Conservation (phyloP, 2,113 vertebrate species). For the Callorhinus ursinus region DNA sequence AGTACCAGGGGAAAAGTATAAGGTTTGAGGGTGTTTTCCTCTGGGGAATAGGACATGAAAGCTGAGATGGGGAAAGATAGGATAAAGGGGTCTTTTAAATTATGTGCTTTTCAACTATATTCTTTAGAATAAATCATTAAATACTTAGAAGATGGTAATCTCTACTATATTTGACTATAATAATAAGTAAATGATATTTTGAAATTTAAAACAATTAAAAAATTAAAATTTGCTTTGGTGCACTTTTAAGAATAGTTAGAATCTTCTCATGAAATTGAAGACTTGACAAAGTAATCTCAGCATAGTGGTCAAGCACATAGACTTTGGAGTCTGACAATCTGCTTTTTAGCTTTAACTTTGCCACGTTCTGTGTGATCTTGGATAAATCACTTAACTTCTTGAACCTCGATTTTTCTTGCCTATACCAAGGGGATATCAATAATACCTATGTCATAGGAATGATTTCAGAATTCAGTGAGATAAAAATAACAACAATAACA, state of each 20-base stretch:
- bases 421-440: not conserved
- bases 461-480: not conserved
- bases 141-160: not conserved
- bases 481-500: not conserved
- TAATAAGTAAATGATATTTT: not conserved
- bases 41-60: not conserved
- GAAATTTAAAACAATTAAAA: not conserved
- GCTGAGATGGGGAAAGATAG: not conserved
- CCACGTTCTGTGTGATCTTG: not conserved
- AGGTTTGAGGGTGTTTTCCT: not conserved
- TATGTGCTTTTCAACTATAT: not conserved
- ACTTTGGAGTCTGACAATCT: not conserved
- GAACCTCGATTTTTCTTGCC: not conserved
- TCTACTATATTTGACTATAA: not conserved
- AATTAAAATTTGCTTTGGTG: not conserved
- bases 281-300: not conserved
- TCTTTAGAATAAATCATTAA: not conserved
- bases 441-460: not conserved
- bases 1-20: not conserved
- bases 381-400: not conserved
- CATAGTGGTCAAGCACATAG: not conserved
- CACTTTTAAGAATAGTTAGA: not conserved
- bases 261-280: not conserved
- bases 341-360: not conserved
- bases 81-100: not conserved